Percentiles rank a stretch among this genome's conserved stretches.
Conservation (phyloP, 2,888 invertebrate genomes). For the Mesopsocus fuscifrons region DNA sequence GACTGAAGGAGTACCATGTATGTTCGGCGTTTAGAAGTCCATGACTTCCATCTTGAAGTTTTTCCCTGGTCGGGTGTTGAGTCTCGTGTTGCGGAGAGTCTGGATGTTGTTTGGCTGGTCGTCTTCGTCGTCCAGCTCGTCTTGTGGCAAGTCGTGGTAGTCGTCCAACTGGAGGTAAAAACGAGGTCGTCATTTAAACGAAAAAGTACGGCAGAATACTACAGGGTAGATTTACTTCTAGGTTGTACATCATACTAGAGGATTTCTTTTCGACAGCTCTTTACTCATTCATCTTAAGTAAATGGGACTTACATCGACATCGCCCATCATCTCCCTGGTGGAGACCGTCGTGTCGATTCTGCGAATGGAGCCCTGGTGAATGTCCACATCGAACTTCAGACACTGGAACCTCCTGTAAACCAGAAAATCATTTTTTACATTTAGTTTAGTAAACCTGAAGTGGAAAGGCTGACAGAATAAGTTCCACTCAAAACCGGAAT, state of each 20-base stretch:
- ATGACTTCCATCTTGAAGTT: constrained; percentile 37
- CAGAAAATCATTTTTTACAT: background rate
- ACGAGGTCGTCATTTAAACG: background rate
- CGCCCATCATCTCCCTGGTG: constrained; percentile 88
- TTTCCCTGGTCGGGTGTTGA: constrained; percentile 25
- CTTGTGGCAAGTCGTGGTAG: constrained; percentile 29
- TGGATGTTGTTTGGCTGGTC: constrained; percentile 22
- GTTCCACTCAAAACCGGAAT: no score
- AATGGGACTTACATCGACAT: constrained; percentile 60
- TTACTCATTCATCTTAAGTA: no score
- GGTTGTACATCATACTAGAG: background rate
- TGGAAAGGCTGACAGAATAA: no score
- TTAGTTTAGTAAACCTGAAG: no score
- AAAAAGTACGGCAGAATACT: background rate
- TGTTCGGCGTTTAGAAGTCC: constrained; percentile 33
- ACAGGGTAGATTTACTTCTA: no score
- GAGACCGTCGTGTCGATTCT: constrained; percentile 84
- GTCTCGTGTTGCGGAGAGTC: constrained; percentile 23
- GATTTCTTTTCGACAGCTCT: background rate
- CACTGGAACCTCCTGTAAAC: constrained; percentile 59
- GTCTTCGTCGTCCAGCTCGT: constrained; percentile 24
- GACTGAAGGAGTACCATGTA: no score
- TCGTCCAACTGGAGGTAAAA: constrained; percentile 25
- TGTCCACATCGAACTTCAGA: constrained; percentile 69
- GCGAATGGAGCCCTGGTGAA: constrained; percentile 79